A percentile compares a stretch with the other conserved stretches of the same genome.
These are phyloP conservation scores for Sapajus apella DNA, from an alignment of 2,113 vertebrate species.

Conservation along the genomic window DNA sequence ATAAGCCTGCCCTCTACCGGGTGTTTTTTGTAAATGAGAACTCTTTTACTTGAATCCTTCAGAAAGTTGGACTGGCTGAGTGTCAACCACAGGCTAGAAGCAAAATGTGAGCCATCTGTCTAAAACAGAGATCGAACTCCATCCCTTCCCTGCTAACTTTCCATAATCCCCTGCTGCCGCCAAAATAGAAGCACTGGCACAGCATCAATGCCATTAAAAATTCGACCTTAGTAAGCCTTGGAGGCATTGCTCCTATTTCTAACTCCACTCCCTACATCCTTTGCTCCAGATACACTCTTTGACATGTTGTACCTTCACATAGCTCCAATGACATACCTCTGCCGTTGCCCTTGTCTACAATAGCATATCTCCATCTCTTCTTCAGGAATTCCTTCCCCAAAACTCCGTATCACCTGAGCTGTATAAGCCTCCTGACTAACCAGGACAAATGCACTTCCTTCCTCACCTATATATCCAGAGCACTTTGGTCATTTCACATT, in stretches of 20 bases:
- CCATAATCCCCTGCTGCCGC: not conserved
- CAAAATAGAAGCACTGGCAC: no score
- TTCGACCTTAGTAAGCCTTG: not conserved
- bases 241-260: not conserved
- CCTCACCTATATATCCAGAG: fast-evolving
- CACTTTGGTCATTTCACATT: fast-evolving
- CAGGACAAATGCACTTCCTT: not conserved
- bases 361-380: not conserved
- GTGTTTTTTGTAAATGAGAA: not conserved
- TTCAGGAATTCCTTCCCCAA: not conserved
- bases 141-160: not conserved
- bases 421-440: no score
- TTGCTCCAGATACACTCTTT: not conserved
- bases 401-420: not conserved
- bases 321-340: not conserved
- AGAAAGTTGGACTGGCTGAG: not conserved
- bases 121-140: not conserved
- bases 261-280: not conserved
- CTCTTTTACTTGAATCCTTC: not conserved
- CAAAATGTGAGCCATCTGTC: not conserved
- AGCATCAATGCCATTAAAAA: not conserved
- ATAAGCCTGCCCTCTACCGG: constrained; percentile 48
- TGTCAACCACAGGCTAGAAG: not conserved
- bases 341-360: not conserved
- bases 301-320: not conserved